Evolutionary conservation across 2,888 invertebrate genomes (phyloP), one percentile per base, ranked within the genome.

Genomic region (Kuschelorhynchus macadamiae): DNA sequence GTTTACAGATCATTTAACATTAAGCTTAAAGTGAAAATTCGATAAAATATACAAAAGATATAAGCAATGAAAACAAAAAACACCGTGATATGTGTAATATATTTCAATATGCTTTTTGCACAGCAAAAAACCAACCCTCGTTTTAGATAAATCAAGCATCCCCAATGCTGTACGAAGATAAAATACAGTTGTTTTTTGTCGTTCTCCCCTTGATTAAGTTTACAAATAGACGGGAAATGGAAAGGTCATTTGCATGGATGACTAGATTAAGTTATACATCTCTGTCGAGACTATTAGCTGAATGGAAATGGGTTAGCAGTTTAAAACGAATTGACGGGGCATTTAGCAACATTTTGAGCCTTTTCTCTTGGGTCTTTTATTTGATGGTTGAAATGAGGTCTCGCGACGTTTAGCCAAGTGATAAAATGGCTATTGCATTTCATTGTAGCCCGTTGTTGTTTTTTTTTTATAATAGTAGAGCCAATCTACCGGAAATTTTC

Each of bases 171-270:
- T 8, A 17, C 17, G 21, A 49, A 59, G 47, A 47, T 59, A 59
- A 59, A 59, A 59, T 47, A 50, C 16, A 41, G 53, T 56, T 46
- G 56, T 67, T 68, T 68, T 67, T 63, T 42, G 44, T 50, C 18
- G 20, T 14, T 21, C 30, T 44, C 25, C 60, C 41, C 50, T 50
- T 63, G 68, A 68, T 68, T 70, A 70, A 62, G 53, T 72, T 71
- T 70, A 60, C 61, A 63, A 72, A 69, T 70, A 70, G 66, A 67
- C 70, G 66, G 70, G 71, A 71, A 75, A 74, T 72, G 74, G 73
- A 76, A 72, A 73, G 75, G 76, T 74, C 74, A 74, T 76, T 76
- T 76, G 71, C 76, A 76, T 75, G 75, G 75, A 62, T 71, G 72
- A 70, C 52, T 76, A 74, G 67, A 73, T 71, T 65, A 52, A 67